A percentile compares a stretch with the other conserved stretches of the same genome.
phyloP scores from a whole-genome alignment of 1,140 invertebrate species.

The Anastatus disparis region DNA sequence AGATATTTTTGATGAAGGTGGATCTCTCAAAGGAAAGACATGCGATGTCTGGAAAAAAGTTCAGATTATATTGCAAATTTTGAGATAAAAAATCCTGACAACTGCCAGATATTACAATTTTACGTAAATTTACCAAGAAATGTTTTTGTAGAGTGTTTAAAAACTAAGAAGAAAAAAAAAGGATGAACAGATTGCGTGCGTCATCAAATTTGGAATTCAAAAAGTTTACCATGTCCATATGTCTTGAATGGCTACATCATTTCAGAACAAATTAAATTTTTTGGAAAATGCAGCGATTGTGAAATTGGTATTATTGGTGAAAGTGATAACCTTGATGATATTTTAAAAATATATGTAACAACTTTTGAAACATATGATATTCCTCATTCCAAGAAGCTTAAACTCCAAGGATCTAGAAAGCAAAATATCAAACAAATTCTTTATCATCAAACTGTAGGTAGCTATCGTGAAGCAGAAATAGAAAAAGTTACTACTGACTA shows the following conservation, averaged over 20 bases:
- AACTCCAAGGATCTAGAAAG: neutral
- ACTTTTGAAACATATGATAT: neutral
- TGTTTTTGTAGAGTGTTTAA: neutral
- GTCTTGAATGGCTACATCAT: neutral
- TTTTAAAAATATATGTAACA: neutral
- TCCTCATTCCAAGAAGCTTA: no score
- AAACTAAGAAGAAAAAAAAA: neutral
- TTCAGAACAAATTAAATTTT: neutral
- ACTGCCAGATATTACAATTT: neutral
- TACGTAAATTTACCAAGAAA: neutral
- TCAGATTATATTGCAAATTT: neutral
- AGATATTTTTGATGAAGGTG: neutral
- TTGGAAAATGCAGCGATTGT: neutral
- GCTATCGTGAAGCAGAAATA: neutral
- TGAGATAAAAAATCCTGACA: neutral
- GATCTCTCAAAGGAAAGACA: neutral
- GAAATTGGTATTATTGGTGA: neutral
- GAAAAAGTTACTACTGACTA: no score
- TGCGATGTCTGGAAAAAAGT: neutral
- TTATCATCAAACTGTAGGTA: neutral
- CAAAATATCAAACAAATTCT: neutral
- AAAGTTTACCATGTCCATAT: neutral
- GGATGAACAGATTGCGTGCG: neutral
- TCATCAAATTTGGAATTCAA: neutral
- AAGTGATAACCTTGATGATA: no score